Conservation (phyloP, 2,888 invertebrate genomes). For the Stenodera caucasica region DNA sequence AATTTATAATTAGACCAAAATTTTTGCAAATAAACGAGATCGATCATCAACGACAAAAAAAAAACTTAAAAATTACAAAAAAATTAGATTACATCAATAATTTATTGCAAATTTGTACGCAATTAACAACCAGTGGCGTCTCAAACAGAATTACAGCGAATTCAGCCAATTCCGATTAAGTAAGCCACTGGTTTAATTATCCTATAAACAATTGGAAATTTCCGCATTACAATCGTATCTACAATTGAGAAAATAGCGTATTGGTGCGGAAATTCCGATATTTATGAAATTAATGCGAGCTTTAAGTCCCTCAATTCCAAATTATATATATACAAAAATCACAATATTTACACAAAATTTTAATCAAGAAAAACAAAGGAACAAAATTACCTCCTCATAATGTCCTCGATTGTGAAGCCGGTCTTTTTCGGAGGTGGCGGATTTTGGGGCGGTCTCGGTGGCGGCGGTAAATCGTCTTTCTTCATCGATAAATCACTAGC, state of each 20-base stretch:
- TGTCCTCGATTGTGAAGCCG: slow-evolving; percentile 89
- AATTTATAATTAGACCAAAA: not conserved
- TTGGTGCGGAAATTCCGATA: too few species aligned
- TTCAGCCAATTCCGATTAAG: too few species aligned
- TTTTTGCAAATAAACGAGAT: not conserved
- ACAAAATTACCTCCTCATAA: slow-evolving; percentile 70
- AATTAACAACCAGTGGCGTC: not conserved
- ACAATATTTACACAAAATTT: slow-evolving; percentile 21
- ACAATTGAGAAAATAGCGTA: too few species aligned
- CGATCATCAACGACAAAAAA: not conserved
- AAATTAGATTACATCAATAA: slow-evolving; percentile 13
- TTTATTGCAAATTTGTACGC: slow-evolving; percentile 18
- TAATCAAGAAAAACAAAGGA: slow-evolving; percentile 19
- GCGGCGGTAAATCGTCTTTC: slow-evolving; percentile 47
- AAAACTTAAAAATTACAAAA: not conserved
- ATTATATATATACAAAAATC: slow-evolving; percentile 6
- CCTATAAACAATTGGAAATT: slow-evolving; percentile 10
- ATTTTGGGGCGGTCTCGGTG: slow-evolving; percentile 62
- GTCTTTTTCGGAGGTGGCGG: slow-evolving; percentile 71
- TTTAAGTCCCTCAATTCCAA: slow-evolving; percentile 23
- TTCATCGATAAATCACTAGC: slow-evolving; percentile 55
- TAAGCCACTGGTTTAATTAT: too few species aligned
- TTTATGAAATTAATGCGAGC: slow-evolving; percentile 32
- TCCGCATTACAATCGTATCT: too few species aligned
- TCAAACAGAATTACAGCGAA: too few species aligned